Percentiles rank a stretch among this genome's conserved stretches.
phyloP scores from a whole-genome alignment of 2,797 vertebrate species.

The Leontocebus nigricollis region DNA sequence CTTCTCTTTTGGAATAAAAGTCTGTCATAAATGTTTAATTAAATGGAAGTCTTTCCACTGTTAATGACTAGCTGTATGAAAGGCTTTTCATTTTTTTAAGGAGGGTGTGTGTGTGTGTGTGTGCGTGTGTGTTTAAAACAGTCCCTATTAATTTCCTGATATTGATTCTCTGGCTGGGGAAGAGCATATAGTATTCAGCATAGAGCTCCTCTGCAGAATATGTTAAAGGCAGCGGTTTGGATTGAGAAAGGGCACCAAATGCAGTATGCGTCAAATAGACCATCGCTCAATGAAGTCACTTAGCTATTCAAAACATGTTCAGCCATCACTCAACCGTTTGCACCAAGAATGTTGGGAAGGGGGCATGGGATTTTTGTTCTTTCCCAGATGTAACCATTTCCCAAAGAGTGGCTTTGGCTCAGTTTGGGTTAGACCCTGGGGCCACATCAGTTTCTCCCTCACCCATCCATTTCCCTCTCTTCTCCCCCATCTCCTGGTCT shows the following conservation, averaged over 20 bases:
- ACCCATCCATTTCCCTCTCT: neutral
- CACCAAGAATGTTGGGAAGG: slow-evolving; percentile 82
- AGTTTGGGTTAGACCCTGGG: slow-evolving; percentile 82
- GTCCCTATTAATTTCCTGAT: slow-evolving; percentile 93
- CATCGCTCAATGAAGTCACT: slow-evolving; percentile 91
- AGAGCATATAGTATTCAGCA: slow-evolving; percentile 94
- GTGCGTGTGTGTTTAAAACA: slow-evolving; percentile 80
- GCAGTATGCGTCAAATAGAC: slow-evolving; percentile 92
- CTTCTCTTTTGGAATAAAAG: slow-evolving; percentile 54
- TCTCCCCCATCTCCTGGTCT: slow-evolving; percentile 38
- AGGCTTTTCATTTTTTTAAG: slow-evolving; percentile 82
- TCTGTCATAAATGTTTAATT: slow-evolving; percentile 84
- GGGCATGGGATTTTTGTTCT: slow-evolving; percentile 46
- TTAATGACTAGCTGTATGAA: slow-evolving; percentile 82
- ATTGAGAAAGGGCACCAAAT: slow-evolving; percentile 89
- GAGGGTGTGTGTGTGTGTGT: slow-evolving; percentile 72
- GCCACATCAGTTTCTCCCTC: slow-evolving; percentile 64
- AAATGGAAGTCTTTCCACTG: slow-evolving; percentile 78
- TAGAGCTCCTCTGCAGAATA: slow-evolving; percentile 94
- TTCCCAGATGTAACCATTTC: slow-evolving; percentile 75
- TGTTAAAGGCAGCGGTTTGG: slow-evolving; percentile 87
- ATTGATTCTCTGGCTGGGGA: slow-evolving; percentile 91
- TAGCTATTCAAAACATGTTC: slow-evolving; percentile 91
- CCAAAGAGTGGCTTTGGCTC: slow-evolving; percentile 74
- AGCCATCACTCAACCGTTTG: slow-evolving; percentile 88